Percentiles rank a stretch among this genome's conserved stretches.
These are phyloP conservation scores for Ornithoptera alexandrae DNA, from an alignment of 2,888 invertebrate species.

Conservation along the genomic window DNA sequence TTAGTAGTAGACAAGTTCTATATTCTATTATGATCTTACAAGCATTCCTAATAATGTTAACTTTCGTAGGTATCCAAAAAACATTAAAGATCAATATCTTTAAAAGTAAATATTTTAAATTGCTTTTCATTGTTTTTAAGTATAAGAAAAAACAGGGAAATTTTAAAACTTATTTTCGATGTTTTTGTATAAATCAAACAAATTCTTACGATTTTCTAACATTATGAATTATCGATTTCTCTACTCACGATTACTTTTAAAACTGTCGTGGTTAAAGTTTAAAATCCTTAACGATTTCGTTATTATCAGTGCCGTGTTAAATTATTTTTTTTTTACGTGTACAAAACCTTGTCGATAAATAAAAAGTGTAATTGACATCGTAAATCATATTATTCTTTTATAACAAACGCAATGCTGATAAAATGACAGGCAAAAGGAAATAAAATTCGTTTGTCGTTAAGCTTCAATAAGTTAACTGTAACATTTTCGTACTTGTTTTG, in stretches of 20 bases:
- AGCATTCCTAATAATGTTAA: too few species aligned
- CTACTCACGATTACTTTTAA: conserved; percentile 14
- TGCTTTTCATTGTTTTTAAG: not conserved
- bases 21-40: too few species aligned
- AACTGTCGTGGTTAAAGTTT: not conserved
- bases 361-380: not conserved
- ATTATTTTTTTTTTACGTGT: not conserved
- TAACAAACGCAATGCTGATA: not conserved
- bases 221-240: not conserved
- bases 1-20: too few species aligned
- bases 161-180: conserved; percentile 7
- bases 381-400: not conserved
- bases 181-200: conserved; percentile 9
- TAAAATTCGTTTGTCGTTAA: not conserved
- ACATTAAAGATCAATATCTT: not conserved
- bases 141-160: not conserved
- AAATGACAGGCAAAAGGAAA: not conserved
- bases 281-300: not conserved
- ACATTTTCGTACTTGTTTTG: not conserved
- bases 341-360: not conserved
- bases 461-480: not conserved
- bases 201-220: conserved; percentile 12
- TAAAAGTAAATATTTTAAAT: not conserved
- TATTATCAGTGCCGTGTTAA: not conserved
- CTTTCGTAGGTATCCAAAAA: too few species aligned